Conservation (phyloP, 2,888 invertebrate species). For the Aspidiotus destructor region DNA sequence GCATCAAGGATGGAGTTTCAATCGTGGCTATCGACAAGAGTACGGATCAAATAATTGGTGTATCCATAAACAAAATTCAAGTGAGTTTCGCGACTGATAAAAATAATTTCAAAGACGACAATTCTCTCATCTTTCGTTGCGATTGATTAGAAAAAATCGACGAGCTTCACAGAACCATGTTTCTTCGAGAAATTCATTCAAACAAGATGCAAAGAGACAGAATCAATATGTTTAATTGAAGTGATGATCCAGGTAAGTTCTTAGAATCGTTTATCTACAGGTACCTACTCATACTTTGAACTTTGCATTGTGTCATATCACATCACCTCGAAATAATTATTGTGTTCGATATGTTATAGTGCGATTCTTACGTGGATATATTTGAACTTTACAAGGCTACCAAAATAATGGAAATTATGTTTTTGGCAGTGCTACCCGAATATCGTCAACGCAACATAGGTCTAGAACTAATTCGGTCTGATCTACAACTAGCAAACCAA, state of each 20-base stretch:
- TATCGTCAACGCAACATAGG: constrained; percentile 18
- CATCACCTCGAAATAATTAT: neutral
- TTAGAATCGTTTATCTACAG: neutral
- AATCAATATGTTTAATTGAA: constrained; percentile 27
- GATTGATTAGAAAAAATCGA: constrained; percentile 22
- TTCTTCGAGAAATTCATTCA: constrained; percentile 34
- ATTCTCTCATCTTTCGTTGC: neutral
- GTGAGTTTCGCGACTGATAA: constrained; percentile 12
- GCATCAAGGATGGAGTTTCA: constrained; percentile 33
- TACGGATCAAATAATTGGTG: constrained; percentile 32
- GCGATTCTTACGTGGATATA: constrained; percentile 16
- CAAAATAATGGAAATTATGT: constrained; percentile 26
- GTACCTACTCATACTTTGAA: too few species aligned
- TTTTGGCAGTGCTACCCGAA: constrained; percentile 18
- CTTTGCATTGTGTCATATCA: neutral
- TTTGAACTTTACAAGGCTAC: constrained; percentile 18
- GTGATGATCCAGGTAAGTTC: constrained; percentile 32
- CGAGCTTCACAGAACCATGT: constrained; percentile 15
- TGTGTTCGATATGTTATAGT: neutral
- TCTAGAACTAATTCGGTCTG: constrained; percentile 7
- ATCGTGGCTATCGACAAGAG: constrained; percentile 29
- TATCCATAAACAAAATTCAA: constrained; percentile 34
- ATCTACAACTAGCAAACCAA: constrained; percentile 19
- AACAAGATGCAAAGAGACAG: constrained; percentile 28
- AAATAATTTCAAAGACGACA: neutral